Base-by-base conservation (phyloP, 2,888 invertebrate species). In the Ceriagrion tenellum region DNA sequence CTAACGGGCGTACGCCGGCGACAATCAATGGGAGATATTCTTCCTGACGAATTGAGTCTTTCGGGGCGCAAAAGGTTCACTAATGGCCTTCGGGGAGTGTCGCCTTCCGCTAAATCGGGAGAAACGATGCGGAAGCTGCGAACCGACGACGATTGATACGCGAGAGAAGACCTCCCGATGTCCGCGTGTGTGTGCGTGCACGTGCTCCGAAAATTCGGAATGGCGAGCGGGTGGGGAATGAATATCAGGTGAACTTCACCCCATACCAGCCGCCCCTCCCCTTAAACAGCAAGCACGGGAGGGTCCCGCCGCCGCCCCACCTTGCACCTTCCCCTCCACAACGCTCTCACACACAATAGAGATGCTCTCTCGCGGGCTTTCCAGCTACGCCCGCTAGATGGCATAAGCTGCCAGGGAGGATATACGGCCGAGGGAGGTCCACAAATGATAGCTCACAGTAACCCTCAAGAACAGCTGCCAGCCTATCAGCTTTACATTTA, bases 301-400 rank as follows among this genome's bases (percentile, higher is more conserved):
- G 59, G 59, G 59, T 47, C 47, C 91, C 63, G 20, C 90, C 56
- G 30, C 90, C 69, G 69, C n/a, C 63, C 20, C 63, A 59, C 59
- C 59, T 59, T 59, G 47, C 56, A 59, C 90, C 0, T 30, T 30
- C 56, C 91, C 91, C 63, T 63, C 23, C 63, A 63, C 69, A 26
- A 40, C 91, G 91, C 63, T 40, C 30, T 13, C 91, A 91, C 59
- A 26, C 69, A 69, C 93, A 69, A 40, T 74, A 35, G 0, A 35
- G 16, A 3, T 35, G 10, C 81, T 35, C 30, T 35, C 93, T 93
- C 63, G 23, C 12, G 63, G 47, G 69, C 93, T 93, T 91, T 93
- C 93, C 47, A 69, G 93, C 93, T 69, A 91, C 63, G 69, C 69
- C 47, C 93, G 93, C 69, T 47, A 93, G 93, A 93, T 93, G 93